A percentile compares a stretch with the other conserved stretches of the same genome.
These are phyloP conservation scores for Caenorhabditis tropicalis DNA, from an alignment of 1,140 invertebrate species.

Conservation along the genomic window DNA sequence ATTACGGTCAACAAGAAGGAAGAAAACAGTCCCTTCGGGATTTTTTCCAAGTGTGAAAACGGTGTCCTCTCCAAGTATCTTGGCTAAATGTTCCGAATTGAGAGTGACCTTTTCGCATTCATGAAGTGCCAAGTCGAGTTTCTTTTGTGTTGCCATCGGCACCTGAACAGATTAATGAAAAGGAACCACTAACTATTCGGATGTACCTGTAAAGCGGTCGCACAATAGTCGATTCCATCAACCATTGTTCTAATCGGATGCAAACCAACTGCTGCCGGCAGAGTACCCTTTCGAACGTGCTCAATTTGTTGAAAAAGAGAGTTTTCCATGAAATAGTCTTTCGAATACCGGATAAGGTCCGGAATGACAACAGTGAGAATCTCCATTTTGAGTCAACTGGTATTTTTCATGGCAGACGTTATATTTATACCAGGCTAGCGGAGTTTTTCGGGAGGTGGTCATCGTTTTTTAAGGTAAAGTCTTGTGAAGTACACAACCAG, in stretches of 20 bases:
- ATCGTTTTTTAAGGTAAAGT: neutral
- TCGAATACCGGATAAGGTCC: neutral
- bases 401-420: neutral
- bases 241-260: conserved; percentile 35
- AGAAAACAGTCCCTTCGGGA: neutral
- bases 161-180: neutral
- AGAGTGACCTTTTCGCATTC: conserved; percentile 3
- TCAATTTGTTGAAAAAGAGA: conserved; percentile 31
- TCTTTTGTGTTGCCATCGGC: conserved; percentile 24
- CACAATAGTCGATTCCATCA: conserved; percentile 30
- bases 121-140: neutral
- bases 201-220: neutral
- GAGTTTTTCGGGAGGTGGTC: neutral
- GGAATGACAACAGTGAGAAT: conserved; percentile 13
- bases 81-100: neutral
- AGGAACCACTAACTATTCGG: neutral
- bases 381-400: neutral
- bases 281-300: neutral
- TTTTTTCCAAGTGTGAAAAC: conserved; percentile 2
- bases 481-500: neutral
- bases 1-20: neutral
- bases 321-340: conserved; percentile 32
- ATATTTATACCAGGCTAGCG: neutral
- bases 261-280: neutral
- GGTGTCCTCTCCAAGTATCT: neutral